These are phyloP conservation scores for Channa striata DNA, from an alignment of 2,797 vertebrate genomes.

Conservation along the genomic window DNA sequence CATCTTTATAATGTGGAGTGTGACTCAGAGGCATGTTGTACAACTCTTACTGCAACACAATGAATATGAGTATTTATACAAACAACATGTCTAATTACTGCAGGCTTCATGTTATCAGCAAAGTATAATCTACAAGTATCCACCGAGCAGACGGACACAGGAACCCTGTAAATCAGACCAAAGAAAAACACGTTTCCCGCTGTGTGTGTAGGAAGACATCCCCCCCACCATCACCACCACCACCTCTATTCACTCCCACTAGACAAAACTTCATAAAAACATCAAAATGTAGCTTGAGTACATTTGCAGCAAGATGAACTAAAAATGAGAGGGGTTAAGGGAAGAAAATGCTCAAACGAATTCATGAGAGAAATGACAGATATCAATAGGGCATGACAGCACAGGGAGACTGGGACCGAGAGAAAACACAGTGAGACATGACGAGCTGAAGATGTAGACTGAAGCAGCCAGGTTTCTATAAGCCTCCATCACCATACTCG, in stretches of 20 bases:
- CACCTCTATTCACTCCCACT: background rate
- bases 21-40: too few species aligned
- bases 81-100: too few species aligned
- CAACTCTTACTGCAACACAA: too few species aligned
- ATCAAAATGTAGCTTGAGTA: constrained; percentile 24
- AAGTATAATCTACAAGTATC: too few species aligned
- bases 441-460: constrained; percentile 14
- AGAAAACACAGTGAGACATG: constrained; percentile 12
- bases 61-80: too few species aligned
- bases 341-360: background rate
- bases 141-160: too few species aligned
- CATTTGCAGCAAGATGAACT: constrained; percentile 34
- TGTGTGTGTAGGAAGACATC: too few species aligned
- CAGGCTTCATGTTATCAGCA: too few species aligned
- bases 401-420: constrained; percentile 21
- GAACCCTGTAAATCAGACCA: too few species aligned
- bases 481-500: constrained; percentile 26
- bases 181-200: too few species aligned
- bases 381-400: constrained; percentile 20
- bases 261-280: constrained; percentile 46
- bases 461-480: constrained; percentile 30
- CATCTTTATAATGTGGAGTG: too few species aligned
- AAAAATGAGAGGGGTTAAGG: constrained; percentile 32
- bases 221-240: too few species aligned
- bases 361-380: constrained; percentile 23